A percentile compares a stretch with the other conserved stretches of the same genome.
phyloP scores from a whole-genome alignment of 1,140 invertebrate genomes.

The Cyphomyrmex costatus region DNA sequence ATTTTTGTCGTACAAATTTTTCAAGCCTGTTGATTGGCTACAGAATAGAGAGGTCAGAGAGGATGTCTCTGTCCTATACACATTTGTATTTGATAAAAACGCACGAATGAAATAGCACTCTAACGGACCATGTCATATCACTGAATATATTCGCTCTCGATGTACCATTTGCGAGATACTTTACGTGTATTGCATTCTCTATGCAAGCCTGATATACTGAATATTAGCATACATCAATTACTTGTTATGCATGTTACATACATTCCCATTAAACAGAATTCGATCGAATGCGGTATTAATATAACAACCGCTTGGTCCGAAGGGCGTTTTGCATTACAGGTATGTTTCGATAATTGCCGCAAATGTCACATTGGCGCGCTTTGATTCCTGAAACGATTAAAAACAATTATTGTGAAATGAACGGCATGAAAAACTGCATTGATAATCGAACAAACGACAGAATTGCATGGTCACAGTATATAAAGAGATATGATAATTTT shows the following conservation, averaged over 20 bases:
- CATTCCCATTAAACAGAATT: not conserved
- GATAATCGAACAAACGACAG: not conserved
- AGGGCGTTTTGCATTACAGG: conserved; percentile 5
- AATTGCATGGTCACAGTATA: not conserved
- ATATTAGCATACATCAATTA: conserved; percentile 26
- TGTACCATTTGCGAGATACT: not conserved
- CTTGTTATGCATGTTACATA: not conserved
- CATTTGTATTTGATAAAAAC: too few relatives aligned
- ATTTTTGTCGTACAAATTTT: too few relatives aligned
- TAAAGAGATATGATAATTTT: conserved; percentile 13
- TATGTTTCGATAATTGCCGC: conserved; percentile 22
- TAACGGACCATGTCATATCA: not conserved
- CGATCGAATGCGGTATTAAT: conserved; percentile 20
- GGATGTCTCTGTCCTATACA: too few relatives aligned
- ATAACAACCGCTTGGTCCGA: conserved; percentile 54
- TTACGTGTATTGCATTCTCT: not conserved
- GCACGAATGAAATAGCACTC: too few relatives aligned
- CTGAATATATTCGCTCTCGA: not conserved
- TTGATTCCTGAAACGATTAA: conserved; percentile 29
- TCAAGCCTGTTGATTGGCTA: too few relatives aligned
- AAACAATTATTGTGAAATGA: not conserved
- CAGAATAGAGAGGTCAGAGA: too few relatives aligned
- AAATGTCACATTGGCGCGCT: conserved; percentile 13
- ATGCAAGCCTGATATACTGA: not conserved
- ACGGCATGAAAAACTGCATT: not conserved